These are phyloP conservation scores for Hirtodrosophila histrioides DNA, from an alignment of 2,888 invertebrate species.

Conservation along the genomic window DNA sequence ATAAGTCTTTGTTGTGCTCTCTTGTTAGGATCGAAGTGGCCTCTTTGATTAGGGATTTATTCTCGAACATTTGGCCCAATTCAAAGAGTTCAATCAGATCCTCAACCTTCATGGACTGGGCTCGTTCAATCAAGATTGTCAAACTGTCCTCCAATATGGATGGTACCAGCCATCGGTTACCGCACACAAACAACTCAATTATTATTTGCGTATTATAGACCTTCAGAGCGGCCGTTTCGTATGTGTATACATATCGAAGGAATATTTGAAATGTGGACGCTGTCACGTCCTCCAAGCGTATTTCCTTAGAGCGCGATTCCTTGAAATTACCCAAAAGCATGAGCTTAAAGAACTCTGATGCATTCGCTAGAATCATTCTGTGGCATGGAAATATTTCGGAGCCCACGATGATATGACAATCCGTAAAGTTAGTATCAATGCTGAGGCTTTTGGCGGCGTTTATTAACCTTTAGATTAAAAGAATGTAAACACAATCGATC, in stretches of 20 bases:
- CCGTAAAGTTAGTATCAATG: conserved; percentile 17
- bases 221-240: background rate
- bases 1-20: background rate
- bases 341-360: conserved; percentile 39
- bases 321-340: conserved; percentile 37
- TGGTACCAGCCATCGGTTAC: conserved; percentile 15
- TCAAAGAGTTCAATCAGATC: conserved; percentile 11
- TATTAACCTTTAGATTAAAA: conserved; percentile 8
- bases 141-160: conserved; percentile 9
- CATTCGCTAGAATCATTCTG: conserved; percentile 31
- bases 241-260: conserved; percentile 28
- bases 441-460: conserved; percentile 4
- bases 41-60: background rate
- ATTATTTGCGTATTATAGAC: background rate
- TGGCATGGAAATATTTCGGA: conserved; percentile 39
- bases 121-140: background rate
- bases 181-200: conserved; percentile 15
- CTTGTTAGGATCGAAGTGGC: background rate
- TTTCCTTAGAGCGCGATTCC: conserved; percentile 5
- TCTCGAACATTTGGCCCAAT: conserved; percentile 7
- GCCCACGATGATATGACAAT: conserved; percentile 41
- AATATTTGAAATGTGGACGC: conserved; percentile 23
- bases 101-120: background rate
- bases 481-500: too few species aligned
- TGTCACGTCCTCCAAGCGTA: conserved; percentile 18